Percentiles rank a stretch among this genome's conserved stretches.
Conservation (phyloP, 2,113 vertebrate genomes). For the Ictalurus furcatus region DNA sequence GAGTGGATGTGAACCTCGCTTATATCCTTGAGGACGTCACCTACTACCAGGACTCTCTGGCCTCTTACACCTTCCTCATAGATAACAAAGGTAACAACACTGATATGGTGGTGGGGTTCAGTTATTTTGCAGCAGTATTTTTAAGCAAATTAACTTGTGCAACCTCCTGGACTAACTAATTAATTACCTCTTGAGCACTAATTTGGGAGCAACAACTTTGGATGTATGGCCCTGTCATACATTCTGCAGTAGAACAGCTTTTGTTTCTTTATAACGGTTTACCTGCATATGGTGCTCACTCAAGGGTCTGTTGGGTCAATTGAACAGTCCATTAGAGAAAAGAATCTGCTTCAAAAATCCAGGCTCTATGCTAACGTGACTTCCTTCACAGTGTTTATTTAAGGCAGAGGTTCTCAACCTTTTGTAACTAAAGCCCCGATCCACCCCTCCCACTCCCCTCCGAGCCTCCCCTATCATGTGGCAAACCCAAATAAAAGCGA, state of each 20-base stretch:
- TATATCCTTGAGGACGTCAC: conserved; percentile 98
- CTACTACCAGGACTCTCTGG: conserved; percentile 96
- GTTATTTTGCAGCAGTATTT: not conserved
- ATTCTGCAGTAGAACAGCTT: not conserved
- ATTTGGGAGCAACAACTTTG: not conserved
- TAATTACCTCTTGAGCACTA: not conserved
- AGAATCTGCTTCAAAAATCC: not conserved
- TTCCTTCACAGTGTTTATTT: too few species aligned
- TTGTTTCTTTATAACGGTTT: not conserved
- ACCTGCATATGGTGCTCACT: not conserved
- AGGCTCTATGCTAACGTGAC: too few species aligned
- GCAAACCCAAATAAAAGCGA: too few species aligned
- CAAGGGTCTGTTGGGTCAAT: not conserved
- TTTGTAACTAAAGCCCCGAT: too few species aligned
- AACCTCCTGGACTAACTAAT: too few species aligned
- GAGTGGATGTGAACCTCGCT: conserved; percentile 95
- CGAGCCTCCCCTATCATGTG: too few species aligned
- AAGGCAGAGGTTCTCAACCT: too few species aligned
- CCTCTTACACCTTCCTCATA: conserved; percentile 97
- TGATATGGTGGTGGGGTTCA: not conserved
- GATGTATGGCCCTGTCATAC: not conserved
- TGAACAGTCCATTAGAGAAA: conserved; percentile 15
- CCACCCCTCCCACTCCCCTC: too few species aligned
- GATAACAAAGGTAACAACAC: conserved; percentile 92
- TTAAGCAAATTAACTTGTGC: not conserved